Conservation (phyloP, 2,113 vertebrate genomes). For the Leptobrachium leishanense region DNA sequence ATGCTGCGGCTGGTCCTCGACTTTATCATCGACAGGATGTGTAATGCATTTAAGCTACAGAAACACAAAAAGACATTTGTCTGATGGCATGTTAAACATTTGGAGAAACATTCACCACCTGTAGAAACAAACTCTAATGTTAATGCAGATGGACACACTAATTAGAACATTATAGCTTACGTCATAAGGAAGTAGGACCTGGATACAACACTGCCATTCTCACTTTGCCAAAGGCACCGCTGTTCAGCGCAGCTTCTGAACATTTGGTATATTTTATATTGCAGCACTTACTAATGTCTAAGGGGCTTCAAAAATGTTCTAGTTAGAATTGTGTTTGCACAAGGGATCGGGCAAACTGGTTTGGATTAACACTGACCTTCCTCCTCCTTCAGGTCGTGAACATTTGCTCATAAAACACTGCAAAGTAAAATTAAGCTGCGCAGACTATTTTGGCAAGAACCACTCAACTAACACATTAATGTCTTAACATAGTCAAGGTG, state of each 20-base stretch:
- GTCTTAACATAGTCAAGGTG: constrained; percentile 48
- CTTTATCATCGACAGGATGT: constrained; percentile 42
- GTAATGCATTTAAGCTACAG: constrained; percentile 34
- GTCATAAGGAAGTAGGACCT: constrained; percentile 41
- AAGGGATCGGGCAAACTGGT: constrained; percentile 50
- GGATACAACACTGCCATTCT: constrained; percentile 40
- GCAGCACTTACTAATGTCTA: constrained; percentile 31
- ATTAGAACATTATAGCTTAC: constrained; percentile 48
- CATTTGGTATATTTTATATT: constrained; percentile 43
- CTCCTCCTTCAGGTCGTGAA: constrained; percentile 41
- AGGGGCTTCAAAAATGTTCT: constrained; percentile 28
- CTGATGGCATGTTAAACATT: constrained; percentile 45
- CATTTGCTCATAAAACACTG: constrained; percentile 48
- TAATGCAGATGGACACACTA: constrained; percentile 49
- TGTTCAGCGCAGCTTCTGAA: constrained; percentile 25
- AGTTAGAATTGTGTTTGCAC: constrained; percentile 45
- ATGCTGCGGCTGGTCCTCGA: constrained; percentile 3
- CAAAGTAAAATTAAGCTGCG: constrained; percentile 45
- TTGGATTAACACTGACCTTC: constrained; percentile 48
- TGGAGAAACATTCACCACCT: constrained; percentile 49
- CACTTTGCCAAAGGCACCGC: constrained; percentile 38
- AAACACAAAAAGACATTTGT: constrained; percentile 47
- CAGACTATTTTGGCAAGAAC: constrained; percentile 40
- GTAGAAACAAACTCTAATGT: constrained; percentile 48
- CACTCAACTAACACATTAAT: constrained; percentile 45